Percentiles rank a stretch among this genome's conserved stretches.
Evolutionary conservation across 2,888 invertebrate genomes (phyloP).

Genomic region (Andricus quercusramuli): DNA sequence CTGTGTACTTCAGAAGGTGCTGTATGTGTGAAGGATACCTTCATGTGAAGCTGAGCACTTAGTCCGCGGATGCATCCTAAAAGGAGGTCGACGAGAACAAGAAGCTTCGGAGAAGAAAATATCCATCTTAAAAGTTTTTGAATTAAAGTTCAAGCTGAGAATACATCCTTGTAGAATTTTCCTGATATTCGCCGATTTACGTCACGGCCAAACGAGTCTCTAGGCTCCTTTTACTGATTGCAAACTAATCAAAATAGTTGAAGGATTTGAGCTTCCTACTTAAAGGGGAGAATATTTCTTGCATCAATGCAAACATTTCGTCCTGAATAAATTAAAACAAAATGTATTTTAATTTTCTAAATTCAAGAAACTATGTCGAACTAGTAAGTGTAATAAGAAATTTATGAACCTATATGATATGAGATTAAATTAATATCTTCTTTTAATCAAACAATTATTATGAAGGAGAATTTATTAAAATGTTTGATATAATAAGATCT

Average conservation of each 20-base stretch:
- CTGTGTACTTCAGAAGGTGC: not conserved
- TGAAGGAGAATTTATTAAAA: too few relatives aligned
- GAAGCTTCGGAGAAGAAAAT: not conserved
- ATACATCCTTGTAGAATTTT: not conserved
- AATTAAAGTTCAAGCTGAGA: not conserved
- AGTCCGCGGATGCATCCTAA: not conserved
- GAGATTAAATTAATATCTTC: too few relatives aligned
- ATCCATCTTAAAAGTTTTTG: not conserved
- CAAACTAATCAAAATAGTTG: not conserved
- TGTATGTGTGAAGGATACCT: not conserved
- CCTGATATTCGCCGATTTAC: not conserved
- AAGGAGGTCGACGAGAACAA: constrained; percentile 6
- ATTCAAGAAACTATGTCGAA: too few relatives aligned
- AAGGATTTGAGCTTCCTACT: not conserved
- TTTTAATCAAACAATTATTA: too few relatives aligned
- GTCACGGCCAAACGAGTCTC: not conserved
- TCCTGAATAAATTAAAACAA: too few relatives aligned
- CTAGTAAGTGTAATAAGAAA: too few relatives aligned
- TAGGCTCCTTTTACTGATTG: not conserved
- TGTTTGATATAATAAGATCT: too few relatives aligned
- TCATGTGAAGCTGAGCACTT: not conserved
- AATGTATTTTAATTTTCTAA: too few relatives aligned
- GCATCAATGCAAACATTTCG: too few relatives aligned
- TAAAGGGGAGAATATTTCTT: too few relatives aligned
- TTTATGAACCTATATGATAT: too few relatives aligned